These are phyloP conservation scores for Cyprinus carpio DNA, from an alignment of 2,113 vertebrate genomes.

Conservation along the genomic window DNA sequence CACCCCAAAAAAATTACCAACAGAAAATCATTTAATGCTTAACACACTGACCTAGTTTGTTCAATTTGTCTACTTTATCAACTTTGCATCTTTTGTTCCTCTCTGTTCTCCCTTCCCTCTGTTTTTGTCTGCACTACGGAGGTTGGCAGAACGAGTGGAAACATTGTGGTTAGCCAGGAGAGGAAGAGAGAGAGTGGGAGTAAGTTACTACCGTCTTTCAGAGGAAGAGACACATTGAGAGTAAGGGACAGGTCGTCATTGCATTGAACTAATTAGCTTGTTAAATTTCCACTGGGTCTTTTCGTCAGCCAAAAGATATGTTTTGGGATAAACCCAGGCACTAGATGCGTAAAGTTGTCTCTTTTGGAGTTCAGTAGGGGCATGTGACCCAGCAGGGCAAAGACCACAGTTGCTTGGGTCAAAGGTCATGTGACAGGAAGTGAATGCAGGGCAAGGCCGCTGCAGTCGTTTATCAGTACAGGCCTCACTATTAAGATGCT, in stretches of 20 bases:
- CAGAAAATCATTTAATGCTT: neutral
- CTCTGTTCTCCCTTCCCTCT: no score
- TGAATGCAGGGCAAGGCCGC: slow-evolving; percentile 26
- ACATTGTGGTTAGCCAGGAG: slow-evolving; percentile 40
- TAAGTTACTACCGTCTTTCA: slow-evolving; percentile 8
- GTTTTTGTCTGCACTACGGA: neutral
- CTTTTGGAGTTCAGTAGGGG: neutral
- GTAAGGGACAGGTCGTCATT: neutral
- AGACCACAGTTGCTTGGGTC: slow-evolving; percentile 16
- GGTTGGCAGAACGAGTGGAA: slow-evolving; percentile 46
- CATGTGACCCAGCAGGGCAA: slow-evolving; percentile 26
- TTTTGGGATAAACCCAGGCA: neutral
- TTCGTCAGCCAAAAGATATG: neutral
- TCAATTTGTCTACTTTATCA: neutral
- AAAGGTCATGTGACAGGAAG: slow-evolving; percentile 61
- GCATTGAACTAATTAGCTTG: neutral
- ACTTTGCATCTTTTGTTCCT: neutral
- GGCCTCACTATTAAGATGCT: neutral
- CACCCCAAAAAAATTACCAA: neutral
- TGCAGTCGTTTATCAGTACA: neutral
- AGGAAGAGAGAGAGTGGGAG: slow-evolving; percentile 24
- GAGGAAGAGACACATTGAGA: slow-evolving; percentile 2
- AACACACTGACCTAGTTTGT: neutral
- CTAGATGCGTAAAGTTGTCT: neutral
- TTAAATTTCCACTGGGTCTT: neutral